A percentile compares a stretch with the other conserved stretches of the same genome.
Conservation (phyloP, 2,113 vertebrate species). For the Vulpes vulpes region DNA sequence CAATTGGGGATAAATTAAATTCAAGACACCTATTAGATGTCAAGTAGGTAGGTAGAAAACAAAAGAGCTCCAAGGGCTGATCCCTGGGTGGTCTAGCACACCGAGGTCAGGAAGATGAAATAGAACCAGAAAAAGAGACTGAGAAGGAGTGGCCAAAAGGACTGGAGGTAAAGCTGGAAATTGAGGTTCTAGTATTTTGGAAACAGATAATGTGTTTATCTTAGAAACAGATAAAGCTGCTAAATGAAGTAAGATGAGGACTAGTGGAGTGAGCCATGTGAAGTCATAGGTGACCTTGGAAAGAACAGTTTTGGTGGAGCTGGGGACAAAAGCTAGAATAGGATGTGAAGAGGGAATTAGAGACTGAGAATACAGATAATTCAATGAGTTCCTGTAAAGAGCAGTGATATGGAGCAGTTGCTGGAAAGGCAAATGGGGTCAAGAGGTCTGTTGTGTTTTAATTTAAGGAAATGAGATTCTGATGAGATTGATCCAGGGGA, state of each 20-base stretch:
- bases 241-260: not conserved
- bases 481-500: not conserved
- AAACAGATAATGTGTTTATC: not conserved
- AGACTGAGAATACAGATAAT: not conserved
- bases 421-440: not conserved
- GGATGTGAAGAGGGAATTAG: not conserved
- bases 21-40: not conserved
- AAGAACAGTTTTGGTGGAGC: not conserved
- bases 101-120: not conserved
- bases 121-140: not conserved
- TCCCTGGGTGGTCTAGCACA: not conserved
- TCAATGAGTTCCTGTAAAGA: not conserved
- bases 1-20: not conserved
- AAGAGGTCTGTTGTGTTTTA: not conserved
- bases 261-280: not conserved
- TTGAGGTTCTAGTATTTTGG: not conserved
- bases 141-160: not conserved
- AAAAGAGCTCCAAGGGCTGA: not conserved
- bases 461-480: conserved; percentile 27
- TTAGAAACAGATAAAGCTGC: not conserved
- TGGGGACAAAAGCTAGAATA: not conserved
- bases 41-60: not conserved
- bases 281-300: not conserved
- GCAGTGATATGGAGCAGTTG: not conserved
- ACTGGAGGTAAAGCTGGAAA: not conserved